These are phyloP conservation scores for Drosophila grimshawi DNA, from an alignment of 1,140 invertebrate genomes.

Conservation along the genomic window DNA sequence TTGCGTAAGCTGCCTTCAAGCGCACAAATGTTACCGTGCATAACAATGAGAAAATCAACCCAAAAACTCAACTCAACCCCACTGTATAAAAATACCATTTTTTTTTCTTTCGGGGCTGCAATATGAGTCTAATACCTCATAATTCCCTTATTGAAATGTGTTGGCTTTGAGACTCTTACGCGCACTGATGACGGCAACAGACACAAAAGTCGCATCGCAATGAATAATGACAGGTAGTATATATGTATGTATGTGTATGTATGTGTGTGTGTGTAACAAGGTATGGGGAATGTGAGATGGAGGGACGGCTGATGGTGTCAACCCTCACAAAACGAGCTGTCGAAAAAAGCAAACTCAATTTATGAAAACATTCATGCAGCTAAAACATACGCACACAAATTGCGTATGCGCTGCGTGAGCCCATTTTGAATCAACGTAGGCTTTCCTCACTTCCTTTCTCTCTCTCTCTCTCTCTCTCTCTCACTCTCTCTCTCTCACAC, in stretches of 20 bases:
- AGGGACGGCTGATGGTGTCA: slow-evolving; percentile 14
- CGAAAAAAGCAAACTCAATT: slow-evolving; percentile 78
- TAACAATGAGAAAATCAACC: slow-evolving; percentile 20
- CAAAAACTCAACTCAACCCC: not conserved
- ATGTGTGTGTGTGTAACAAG: not conserved
- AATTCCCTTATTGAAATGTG: slow-evolving; percentile 67
- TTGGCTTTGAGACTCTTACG: slow-evolving; percentile 1
- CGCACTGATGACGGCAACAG: slow-evolving; percentile 7
- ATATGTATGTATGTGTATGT: slow-evolving; percentile 4
- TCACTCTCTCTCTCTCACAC: not conserved
- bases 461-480: too few species aligned
- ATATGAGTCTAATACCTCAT: slow-evolving; percentile 62
- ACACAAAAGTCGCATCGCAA: slow-evolving; percentile 34
- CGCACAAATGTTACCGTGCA: slow-evolving; percentile 28
- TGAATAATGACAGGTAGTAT: slow-evolving; percentile 55
- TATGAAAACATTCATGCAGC: slow-evolving; percentile 66
- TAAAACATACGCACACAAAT: slow-evolving; percentile 48
- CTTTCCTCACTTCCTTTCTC: not conserved
- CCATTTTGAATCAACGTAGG: slow-evolving; percentile 44
- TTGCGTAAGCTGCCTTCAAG: slow-evolving; percentile 44
- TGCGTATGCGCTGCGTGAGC: slow-evolving; percentile 69
- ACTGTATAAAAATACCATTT: slow-evolving; percentile 6
- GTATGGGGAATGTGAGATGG: not conserved
- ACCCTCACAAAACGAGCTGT: slow-evolving; percentile 53
- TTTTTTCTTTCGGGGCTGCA: slow-evolving; percentile 1